Evolutionary conservation across 2,113 vertebrate genomes (phyloP).

Genomic region (Diphyllodes magnificus): DNA sequence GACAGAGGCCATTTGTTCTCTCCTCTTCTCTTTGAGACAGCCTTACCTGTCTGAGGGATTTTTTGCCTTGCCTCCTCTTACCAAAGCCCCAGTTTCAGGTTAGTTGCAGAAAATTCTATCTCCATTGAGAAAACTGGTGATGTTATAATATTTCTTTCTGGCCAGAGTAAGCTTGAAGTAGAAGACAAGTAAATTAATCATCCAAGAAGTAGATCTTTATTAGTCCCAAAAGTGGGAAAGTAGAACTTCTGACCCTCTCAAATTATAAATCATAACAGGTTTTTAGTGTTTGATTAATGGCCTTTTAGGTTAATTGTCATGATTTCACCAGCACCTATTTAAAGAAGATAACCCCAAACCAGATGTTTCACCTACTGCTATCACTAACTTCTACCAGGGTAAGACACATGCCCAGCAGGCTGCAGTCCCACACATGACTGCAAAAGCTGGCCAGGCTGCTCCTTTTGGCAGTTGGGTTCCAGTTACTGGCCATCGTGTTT

Average conservation of each 20-base stretch:
- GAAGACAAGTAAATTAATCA: slow-evolving; percentile 6
- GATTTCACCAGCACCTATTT: not conserved
- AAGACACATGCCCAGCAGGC: not conserved
- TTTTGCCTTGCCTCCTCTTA: not conserved
- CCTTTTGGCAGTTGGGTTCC: not conserved
- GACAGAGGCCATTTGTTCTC: not conserved
- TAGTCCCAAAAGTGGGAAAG: not conserved
- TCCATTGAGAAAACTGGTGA: not conserved
- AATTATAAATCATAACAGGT: not conserved
- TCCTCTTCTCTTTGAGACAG: not conserved
- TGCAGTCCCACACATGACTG: not conserved
- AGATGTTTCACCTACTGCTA: not conserved
- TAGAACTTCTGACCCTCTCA: not conserved
- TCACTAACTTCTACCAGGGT: not conserved
- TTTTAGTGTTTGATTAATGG: not conserved
- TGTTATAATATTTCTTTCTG: not conserved
- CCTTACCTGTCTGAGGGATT: not conserved
- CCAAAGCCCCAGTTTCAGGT: not conserved
- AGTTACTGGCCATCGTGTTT: accelerated
- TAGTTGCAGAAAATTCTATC: not conserved
- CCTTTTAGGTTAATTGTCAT: not conserved
- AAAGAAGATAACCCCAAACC: not conserved
- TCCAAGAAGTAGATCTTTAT: not conserved
- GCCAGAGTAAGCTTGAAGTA: not conserved
- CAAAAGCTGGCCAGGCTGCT: not conserved